Evolutionary conservation across 2,113 vertebrate genomes (phyloP), one percentile per base, ranked within the genome.

Genomic region (Hassar affinis): DNA sequence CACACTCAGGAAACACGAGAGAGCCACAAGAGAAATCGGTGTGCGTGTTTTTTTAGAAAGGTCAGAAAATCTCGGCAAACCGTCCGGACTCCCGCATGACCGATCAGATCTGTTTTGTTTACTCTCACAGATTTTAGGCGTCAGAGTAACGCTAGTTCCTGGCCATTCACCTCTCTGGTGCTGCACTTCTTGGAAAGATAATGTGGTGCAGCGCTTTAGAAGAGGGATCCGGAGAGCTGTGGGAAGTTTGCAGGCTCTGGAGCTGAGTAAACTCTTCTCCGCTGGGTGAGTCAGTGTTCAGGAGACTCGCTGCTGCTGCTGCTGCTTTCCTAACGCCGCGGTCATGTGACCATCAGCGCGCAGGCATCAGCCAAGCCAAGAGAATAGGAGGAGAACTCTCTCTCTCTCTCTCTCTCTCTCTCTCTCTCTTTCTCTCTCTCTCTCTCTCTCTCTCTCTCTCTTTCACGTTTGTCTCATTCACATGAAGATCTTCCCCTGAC

Each of bases 341-440:
- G 79, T 88, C 88, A 88, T 84, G 85, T 88, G 88, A 87, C 62
- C 85, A 69, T 76, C 30, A 49, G 74, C 74, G 35, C 42, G n/a
- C 77, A 80, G 30, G 42, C 59, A 52, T 77, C 30, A 76, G 35
- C 80, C 61, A 68, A 81, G 68, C 81, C 72, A 56, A 42, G 78
- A 81, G 85, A 81, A 83, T 84, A 84, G 85, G 87, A 87, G 87
- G 38, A 45, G 38, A 45, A 71, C 25, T 30, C 42, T 17, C n/a
- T 51, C 69, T 72, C 69, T 38, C 61, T 30, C n/a, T 62, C 61
- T 20, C 64, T 11, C 10, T 11, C 47, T 11, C 47, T 11, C 47
- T 74, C 1, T 51, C n/a, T 51, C 49, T 18, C 42, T 74, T n/a
- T 42, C 9, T 45, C 45, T 45, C 45, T 0, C 45, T 7, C 72